A percentile compares a stretch with the other conserved stretches of the same genome.
These are phyloP conservation scores for Trissoscelio sp. DNA, from an alignment of 2,888 invertebrate species.

Conservation along the genomic window DNA sequence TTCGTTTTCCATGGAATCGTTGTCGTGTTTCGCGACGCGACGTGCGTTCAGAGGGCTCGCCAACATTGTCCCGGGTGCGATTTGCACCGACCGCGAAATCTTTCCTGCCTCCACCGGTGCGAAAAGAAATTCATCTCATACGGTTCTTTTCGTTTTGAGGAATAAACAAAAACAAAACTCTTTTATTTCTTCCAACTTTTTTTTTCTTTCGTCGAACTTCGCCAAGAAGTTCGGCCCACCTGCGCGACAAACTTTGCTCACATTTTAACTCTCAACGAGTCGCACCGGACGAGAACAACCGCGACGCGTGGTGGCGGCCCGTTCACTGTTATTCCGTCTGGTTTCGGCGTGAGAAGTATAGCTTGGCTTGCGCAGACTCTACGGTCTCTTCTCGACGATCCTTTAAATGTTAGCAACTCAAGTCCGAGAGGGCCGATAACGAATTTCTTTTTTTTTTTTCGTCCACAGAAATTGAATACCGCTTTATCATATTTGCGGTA, in stretches of 20 bases:
- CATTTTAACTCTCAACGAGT: constrained; percentile 11
- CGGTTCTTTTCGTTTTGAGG: too few species aligned
- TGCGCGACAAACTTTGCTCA: not conserved
- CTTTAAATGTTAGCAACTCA: constrained; percentile 40
- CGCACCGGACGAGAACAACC: constrained; percentile 73
- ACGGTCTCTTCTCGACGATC: not conserved
- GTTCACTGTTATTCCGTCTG: constrained; percentile 77
- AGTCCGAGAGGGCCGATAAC: not conserved
- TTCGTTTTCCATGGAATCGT: constrained; percentile 30
- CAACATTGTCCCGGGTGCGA: constrained; percentile 6
- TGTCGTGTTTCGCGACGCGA: constrained; percentile 18
- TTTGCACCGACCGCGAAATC: constrained; percentile 2
- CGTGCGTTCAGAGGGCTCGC: not conserved
- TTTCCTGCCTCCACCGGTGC: constrained; percentile 5
- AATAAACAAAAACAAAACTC: too few species aligned
- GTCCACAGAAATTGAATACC: constrained; percentile 11
- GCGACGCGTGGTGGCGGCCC: constrained; percentile 80
- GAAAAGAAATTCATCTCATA: constrained; percentile 16
- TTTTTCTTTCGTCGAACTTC: not conserved
- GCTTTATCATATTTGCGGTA: constrained; percentile 6
- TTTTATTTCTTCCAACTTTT: too few species aligned
- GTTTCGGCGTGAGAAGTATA: constrained; percentile 41
- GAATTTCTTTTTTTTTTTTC: constrained; percentile 4
- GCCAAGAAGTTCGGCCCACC: not conserved
- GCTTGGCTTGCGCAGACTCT: constrained; percentile 49